Evolutionary conservation across 1,140 invertebrate species (phyloP).

Genomic region (Tetragnatha versicolor): DNA sequence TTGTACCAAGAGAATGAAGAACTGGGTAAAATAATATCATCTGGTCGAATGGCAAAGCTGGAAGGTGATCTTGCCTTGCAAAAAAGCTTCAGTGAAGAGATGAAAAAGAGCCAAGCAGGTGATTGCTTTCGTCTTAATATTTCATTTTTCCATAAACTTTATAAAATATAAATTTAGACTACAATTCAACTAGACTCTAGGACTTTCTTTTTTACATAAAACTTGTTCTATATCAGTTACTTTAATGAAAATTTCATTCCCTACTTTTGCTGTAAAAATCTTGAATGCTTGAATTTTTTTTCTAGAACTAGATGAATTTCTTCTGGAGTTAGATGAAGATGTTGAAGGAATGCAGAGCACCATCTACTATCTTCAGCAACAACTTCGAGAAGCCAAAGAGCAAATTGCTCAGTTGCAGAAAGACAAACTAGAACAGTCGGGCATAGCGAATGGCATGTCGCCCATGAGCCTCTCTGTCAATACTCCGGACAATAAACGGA

Average conservation of each 20-base stretch:
- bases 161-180: not conserved
- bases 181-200: too few relatives aligned
- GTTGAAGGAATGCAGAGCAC: constrained; percentile 98
- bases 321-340: constrained; percentile 95
- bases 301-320: constrained; percentile 90
- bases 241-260: not conserved
- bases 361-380: constrained; percentile 91
- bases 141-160: not conserved
- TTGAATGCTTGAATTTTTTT: constrained; percentile 26
- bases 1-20: constrained; percentile 99
- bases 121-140: not conserved
- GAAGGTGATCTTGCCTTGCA: constrained; percentile 95
- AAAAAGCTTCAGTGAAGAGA: constrained; percentile 94
- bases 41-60: constrained; percentile 91
- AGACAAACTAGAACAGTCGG: constrained; percentile 21
- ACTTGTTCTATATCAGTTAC: not conserved
- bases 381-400: constrained; percentile 80
- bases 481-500: constrained; percentile 15
- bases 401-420: constrained; percentile 44
- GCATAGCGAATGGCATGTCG: constrained; percentile 4
- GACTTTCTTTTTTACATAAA: too few relatives aligned
- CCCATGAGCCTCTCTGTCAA: not conserved
- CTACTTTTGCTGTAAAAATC: not conserved
- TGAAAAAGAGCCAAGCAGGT: constrained; percentile 97
- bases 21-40: constrained; percentile 92